A percentile compares a stretch with the other conserved stretches of the same genome.
Conservation (phyloP, 2,888 invertebrate species). For the Philereme transversata region DNA sequence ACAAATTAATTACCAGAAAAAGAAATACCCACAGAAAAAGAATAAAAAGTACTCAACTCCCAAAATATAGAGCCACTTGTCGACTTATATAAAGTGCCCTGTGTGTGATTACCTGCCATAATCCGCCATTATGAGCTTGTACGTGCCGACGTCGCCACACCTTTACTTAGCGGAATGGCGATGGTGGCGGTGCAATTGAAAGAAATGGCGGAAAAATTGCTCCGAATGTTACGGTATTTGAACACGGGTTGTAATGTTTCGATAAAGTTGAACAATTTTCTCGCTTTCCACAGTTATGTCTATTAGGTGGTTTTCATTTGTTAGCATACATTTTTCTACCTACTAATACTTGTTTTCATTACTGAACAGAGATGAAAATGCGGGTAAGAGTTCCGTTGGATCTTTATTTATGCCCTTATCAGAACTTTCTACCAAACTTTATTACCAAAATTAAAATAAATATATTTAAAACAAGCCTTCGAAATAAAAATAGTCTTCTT, state of each 20-base stretch:
- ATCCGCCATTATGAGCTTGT: constrained; percentile 36
- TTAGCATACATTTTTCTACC: no score
- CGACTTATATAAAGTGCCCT: constrained; percentile 35
- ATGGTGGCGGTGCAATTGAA: constrained; percentile 39
- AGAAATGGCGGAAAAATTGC: constrained; percentile 46
- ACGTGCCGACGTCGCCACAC: constrained; percentile 43
- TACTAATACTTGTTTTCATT: no score
- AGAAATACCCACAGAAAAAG: no score
- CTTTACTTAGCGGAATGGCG: constrained; percentile 42
- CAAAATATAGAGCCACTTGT: constrained; percentile 18
- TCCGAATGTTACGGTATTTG: constrained; percentile 27
- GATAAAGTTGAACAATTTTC: constrained; percentile 7
- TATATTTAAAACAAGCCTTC: no score
- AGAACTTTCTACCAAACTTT: no score
- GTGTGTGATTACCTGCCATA: constrained; percentile 42
- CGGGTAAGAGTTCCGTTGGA: no score
- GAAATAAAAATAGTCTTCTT: no score
- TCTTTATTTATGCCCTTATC: no score
- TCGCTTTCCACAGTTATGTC: background rate
- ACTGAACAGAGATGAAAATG: no score
- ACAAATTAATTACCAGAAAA: no score
- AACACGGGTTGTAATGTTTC: constrained; percentile 25
- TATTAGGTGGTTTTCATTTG: background rate
- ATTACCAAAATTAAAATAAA: no score
- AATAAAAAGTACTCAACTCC: background rate